Conservation (phyloP, 2,113 vertebrate species). For the Rhadina sibilatrix region DNA sequence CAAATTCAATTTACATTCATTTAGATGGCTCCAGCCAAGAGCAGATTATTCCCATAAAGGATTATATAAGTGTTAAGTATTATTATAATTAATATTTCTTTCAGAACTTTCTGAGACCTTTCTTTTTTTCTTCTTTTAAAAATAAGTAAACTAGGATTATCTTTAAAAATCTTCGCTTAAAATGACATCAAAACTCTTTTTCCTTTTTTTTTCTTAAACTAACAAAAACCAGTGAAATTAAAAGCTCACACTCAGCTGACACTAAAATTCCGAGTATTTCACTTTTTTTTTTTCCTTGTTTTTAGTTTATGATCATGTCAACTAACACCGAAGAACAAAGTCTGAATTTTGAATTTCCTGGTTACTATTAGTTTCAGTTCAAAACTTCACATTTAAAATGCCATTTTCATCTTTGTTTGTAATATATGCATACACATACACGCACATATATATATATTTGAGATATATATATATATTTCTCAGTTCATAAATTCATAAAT, state of each 20-base stretch:
- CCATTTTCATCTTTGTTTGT: not conserved
- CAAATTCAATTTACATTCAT: constrained; percentile 7
- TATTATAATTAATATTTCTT: not conserved
- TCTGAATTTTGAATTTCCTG: constrained; percentile 37
- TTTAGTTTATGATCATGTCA: not conserved
- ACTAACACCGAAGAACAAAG: not conserved
- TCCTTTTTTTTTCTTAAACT: not conserved
- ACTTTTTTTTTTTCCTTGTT: not conserved
- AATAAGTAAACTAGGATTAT: not conserved
- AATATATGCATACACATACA: not conserved
- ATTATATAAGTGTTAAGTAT: not conserved
- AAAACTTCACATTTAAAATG: constrained; percentile 9
- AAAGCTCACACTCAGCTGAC: not conserved
- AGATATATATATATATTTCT: not conserved
- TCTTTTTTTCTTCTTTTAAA: not conserved
- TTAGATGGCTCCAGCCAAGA: not conserved
- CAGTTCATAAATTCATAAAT: constrained; percentile 22
- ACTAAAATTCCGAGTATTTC: not conserved
- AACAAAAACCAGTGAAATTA: constrained; percentile 40
- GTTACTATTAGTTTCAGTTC: constrained; percentile 17
- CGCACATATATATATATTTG: not conserved
- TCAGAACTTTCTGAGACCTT: not conserved
- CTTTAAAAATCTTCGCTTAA: not conserved
- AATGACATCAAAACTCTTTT: not conserved
- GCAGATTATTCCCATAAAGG: not conserved